Evolutionary conservation across 2,888 invertebrate genomes (phyloP), one percentile per base, ranked within the genome.

Genomic region (Hetaerina titia): DNA sequence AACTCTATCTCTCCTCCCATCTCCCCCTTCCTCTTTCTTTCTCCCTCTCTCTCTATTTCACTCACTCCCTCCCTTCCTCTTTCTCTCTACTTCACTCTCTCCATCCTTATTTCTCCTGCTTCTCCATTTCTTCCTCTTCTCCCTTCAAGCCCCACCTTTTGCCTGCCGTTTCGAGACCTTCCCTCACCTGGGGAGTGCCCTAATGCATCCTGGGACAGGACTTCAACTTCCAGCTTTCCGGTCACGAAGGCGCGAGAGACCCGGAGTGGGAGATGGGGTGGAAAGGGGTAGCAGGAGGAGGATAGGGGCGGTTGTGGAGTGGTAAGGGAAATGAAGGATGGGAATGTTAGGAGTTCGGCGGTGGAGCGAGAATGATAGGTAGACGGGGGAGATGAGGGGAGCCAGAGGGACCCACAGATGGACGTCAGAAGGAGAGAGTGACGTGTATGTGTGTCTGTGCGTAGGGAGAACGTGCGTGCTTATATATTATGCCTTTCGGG

Each of bases 191-290:
- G 57, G n/a, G 89, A 89, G 58, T 11, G 57, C 57, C 56, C 56
- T 58, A 56, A 89, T 57, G 56, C 22, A 89, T 89, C n/a, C 89
- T 89, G 57, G 58, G 57, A 89, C 56, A 31, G 81, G 58, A 89
- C n/a, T 56, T 89, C 89, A 89, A 56, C 57, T 89, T 89, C 57
- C 57, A 89, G 89, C 56, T 89, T 89, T 89, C 89, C 89, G 57
- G 89, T 57, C 89, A 89, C 89, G 89, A n/a, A 89, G 89, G 58
- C 89, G n/a, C 0, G 11, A 11, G 81, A 22, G n/a, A 22, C 9
- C 13, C 4, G 22, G 2, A 22, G 58, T 7, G 57, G 89, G 58
- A 58, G 58, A 57, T 13, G 57, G 19, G 58, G 22, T 6, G 31
- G 88, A 88, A 15, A 69, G 88, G 11, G 22, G n/a, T 9, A 2